Conservation (phyloP, 2,888 invertebrate genomes). For the Lithophane leautieri region DNA sequence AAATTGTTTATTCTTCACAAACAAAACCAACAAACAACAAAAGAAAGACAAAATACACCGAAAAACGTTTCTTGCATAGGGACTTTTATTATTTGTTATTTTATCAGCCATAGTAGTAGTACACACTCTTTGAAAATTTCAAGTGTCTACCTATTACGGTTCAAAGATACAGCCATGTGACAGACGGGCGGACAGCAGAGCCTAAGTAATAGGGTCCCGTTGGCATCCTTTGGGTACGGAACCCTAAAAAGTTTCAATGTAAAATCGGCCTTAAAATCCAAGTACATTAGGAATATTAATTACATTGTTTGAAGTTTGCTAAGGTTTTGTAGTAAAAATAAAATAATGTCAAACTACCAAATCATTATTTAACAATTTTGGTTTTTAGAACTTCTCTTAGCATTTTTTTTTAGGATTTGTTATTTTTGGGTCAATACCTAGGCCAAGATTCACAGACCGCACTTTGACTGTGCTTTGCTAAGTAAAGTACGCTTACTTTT, state of each 20-base stretch:
- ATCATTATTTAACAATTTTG: neutral
- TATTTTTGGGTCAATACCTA: neutral
- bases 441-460: neutral
- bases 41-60: too few relatives aligned
- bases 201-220: neutral
- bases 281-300: slow-evolving; percentile 28
- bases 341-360: neutral
- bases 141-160: neutral
- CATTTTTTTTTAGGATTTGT: neutral
- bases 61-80: neutral
- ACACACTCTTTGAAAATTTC: neutral
- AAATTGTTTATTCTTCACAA: too few relatives aligned
- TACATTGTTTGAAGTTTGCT: slow-evolving; percentile 12
- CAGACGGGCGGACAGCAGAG: too few relatives aligned
- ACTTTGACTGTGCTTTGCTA: neutral
- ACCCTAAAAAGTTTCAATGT: slow-evolving; percentile 16
- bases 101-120: too few relatives aligned
- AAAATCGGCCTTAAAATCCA: slow-evolving; percentile 10
- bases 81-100: too few relatives aligned
- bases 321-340: neutral
- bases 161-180: too few relatives aligned
- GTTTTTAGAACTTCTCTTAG: neutral
- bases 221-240: neutral
- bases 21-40: too few relatives aligned
- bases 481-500: neutral